Evolutionary conservation across 2,113 vertebrate species (phyloP).

Genomic region (Nanger granti): DNA sequence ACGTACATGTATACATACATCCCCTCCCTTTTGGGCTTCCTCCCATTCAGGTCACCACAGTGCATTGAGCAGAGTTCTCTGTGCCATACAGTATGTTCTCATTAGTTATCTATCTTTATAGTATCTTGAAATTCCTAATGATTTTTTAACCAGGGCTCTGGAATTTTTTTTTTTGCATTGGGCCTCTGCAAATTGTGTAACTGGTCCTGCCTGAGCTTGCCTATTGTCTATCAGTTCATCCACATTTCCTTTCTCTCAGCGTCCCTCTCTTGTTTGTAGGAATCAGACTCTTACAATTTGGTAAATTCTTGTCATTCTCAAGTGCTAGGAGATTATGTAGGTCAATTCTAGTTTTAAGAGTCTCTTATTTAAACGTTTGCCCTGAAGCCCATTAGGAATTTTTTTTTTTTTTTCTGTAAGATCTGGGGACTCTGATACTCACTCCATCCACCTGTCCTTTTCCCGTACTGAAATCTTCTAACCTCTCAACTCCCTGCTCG

Average conservation of each 20-base stretch:
- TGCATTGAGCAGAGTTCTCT: background rate
- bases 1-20: background rate
- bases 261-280: background rate
- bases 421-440: background rate
- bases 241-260: background rate
- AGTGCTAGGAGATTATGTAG: background rate
- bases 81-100: background rate
- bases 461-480: background rate
- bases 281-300: background rate
- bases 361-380: constrained; percentile 26
- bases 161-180: background rate
- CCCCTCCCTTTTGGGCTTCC: background rate
- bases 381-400: background rate
- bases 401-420: background rate
- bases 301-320: constrained; percentile 51
- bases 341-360: background rate
- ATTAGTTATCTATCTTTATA: background rate
- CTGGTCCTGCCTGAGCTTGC: background rate
- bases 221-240: background rate
- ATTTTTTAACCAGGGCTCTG: background rate
- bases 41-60: background rate
- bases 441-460: background rate
- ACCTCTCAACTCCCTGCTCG: background rate
- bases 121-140: background rate
- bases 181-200: background rate